phyloP scores from a whole-genome alignment of 2,797 vertebrate genomes.

The Pelobates cultripes region DNA sequence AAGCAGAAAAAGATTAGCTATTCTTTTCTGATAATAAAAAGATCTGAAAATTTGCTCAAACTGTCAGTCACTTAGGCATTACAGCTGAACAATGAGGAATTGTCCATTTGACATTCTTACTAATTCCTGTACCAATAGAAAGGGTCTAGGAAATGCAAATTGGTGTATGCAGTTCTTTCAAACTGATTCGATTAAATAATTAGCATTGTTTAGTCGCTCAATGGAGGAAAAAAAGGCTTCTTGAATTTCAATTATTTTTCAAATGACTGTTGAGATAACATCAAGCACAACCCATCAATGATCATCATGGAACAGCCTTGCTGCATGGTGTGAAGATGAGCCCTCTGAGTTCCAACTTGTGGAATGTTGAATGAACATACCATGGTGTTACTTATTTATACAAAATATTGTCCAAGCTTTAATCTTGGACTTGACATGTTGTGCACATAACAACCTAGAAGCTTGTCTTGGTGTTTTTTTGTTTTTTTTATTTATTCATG shows the following conservation, averaged over 20 bases:
- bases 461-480: too few species aligned
- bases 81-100: slow-evolving; percentile 26
- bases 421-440: too few species aligned
- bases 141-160: slow-evolving; percentile 48
- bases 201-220: slow-evolving; percentile 52
- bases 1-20: slow-evolving; percentile 47
- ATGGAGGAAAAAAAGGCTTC: slow-evolving; percentile 42
- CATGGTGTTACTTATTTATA: too few species aligned
- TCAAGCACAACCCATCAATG: slow-evolving; percentile 39
- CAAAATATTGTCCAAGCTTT: too few species aligned
- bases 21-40: slow-evolving; percentile 40
- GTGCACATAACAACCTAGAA: too few species aligned
- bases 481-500: too few species aligned
- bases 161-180: slow-evolving; percentile 42
- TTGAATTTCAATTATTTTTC: slow-evolving; percentile 50
- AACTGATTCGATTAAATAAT: slow-evolving; percentile 54
- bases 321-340: neutral
- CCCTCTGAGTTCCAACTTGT: neutral
- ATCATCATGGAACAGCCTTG: slow-evolving; percentile 23
- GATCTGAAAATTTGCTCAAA: slow-evolving; percentile 27
- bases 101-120: slow-evolving; percentile 44
- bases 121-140: slow-evolving; percentile 49
- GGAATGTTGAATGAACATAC: too few species aligned
- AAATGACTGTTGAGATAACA: slow-evolving; percentile 48
- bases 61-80: slow-evolving; percentile 39